These are phyloP conservation scores for Leptobrachium ailaonicum DNA, from an alignment of 2,113 vertebrate genomes.

Conservation along the genomic window DNA sequence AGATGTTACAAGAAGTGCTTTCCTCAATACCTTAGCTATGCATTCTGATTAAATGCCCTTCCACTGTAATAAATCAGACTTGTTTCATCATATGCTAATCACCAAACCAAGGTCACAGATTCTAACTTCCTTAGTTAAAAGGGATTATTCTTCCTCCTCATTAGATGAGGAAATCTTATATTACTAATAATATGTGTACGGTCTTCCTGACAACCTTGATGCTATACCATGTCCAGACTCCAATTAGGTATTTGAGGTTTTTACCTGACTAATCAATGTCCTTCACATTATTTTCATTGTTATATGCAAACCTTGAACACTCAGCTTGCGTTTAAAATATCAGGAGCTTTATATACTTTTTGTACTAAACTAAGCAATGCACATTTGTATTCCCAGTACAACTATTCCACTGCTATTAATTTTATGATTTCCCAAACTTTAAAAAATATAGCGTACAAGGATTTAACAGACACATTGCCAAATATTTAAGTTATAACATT, in stretches of 20 bases:
- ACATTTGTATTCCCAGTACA: not conserved
- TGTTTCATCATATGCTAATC: slow-evolving; percentile 24
- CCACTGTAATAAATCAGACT: slow-evolving; percentile 19
- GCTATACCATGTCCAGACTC: slow-evolving; percentile 31
- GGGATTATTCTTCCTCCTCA: slow-evolving; percentile 36
- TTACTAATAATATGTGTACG: slow-evolving; percentile 36
- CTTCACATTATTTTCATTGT: slow-evolving; percentile 5
- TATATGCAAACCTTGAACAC: slow-evolving; percentile 27
- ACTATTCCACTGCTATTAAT: not conserved
- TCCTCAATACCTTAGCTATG: no score
- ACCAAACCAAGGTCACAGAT: slow-evolving; percentile 25
- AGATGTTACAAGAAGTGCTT: no score
- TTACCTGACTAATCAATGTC: slow-evolving; percentile 38
- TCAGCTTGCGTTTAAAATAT: not conserved
- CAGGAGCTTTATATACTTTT: not conserved
- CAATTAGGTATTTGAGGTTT: slow-evolving; percentile 22
- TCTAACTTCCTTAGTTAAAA: slow-evolving; percentile 28
- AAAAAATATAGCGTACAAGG: not conserved
- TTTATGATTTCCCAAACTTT: slow-evolving; percentile 2
- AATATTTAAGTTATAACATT: not conserved
- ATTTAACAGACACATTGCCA: not conserved
- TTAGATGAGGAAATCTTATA: slow-evolving; percentile 43
- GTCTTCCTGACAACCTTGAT: slow-evolving; percentile 37
- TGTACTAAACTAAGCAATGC: not conserved
- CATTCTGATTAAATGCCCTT: not conserved